Base-by-base conservation (phyloP, 2,113 vertebrate species). In the Dicerorhinus sumatrensis region DNA sequence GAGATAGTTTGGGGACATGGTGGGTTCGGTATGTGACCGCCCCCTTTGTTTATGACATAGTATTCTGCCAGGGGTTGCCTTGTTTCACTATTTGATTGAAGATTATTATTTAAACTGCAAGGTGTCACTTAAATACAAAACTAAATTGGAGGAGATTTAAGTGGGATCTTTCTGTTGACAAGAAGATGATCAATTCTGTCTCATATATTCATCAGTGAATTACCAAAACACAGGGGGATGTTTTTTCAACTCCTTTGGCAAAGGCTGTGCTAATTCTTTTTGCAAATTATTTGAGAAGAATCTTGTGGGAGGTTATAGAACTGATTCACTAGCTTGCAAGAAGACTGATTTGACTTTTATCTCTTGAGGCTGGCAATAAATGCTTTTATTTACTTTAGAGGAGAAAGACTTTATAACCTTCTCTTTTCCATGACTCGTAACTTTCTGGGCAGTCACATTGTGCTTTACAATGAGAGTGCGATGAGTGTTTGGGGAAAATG, bases 111-210 rank as follows among this genome's bases (percentile, higher is more conserved):
- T 93, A 62, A 97, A 91, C 33, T 60, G 48, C 33, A 80, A 88
- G 8, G 8, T 96, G 56, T 85, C 70, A 36, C 54, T 97, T 97
- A 67, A 92, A 48, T n/a, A 91, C 10, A 92, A 48, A 95, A 94
- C 46, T 58, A 13, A 97, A 95, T 73, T 92, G 25, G 23, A 51
- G 46, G 70, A 8, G 20, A 76, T 42, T 95, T 86, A 96, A 96
- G 31, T 90, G 92, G 70, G 92, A 98, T 90, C 70, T 73, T 65
- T 97, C 46, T 89, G n/a, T 81, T 94, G 81, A 96, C 93, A 97
- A 92, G 39, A 83, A 98, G 98, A 96, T 91, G 46, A 77, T 85
- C 83, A 89, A 93, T 56, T 82, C 10, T 36, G 46, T 82, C 10
- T 36, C 51, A 73, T 75, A 89, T 75, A 46, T 87, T 86, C 73